Conservation (phyloP, 1,140 invertebrate genomes). For the Caerostris darwini region DNA sequence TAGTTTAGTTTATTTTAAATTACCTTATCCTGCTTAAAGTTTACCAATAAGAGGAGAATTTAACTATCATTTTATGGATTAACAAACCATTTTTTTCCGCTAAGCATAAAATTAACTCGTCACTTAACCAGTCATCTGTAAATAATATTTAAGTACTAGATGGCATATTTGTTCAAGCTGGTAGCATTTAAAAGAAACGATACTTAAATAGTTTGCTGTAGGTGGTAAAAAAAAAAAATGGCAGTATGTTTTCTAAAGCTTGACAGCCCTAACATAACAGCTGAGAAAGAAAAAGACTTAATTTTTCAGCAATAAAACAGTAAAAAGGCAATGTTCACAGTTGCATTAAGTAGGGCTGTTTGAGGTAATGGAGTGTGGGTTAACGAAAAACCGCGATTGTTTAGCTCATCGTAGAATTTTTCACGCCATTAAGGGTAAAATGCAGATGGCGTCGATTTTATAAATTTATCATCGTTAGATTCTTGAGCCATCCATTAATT, state of each 20-base stretch:
- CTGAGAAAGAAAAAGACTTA: constrained; percentile 11
- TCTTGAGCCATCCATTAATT: constrained; percentile 21
- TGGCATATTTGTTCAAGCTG: neutral
- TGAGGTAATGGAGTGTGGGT: constrained; percentile 8
- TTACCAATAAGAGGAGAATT: neutral
- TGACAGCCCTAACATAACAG: neutral
- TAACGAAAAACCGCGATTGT: constrained; percentile 16
- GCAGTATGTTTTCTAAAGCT: neutral
- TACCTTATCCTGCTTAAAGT: neutral
- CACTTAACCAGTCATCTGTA: neutral
- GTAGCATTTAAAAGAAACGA: neutral
- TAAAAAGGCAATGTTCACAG: neutral
- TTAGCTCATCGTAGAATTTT: constrained; percentile 32
- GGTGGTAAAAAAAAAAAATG: neutral
- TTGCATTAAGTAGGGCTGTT: constrained; percentile 17
- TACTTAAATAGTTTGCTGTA: neutral
- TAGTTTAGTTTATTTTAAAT: neutral
- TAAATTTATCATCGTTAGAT: constrained; percentile 31
- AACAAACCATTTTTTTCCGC: neutral
- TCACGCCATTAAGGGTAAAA: constrained; percentile 11
- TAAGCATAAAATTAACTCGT: neutral
- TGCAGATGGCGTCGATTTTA: constrained; percentile 38
- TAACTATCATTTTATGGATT: neutral
- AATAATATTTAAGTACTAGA: neutral
- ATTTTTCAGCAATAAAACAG: constrained; percentile 12